A percentile compares a stretch with the other conserved stretches of the same genome.
Conservation (phyloP, 2,113 vertebrate genomes). For the Eidolon helvum region DNA sequence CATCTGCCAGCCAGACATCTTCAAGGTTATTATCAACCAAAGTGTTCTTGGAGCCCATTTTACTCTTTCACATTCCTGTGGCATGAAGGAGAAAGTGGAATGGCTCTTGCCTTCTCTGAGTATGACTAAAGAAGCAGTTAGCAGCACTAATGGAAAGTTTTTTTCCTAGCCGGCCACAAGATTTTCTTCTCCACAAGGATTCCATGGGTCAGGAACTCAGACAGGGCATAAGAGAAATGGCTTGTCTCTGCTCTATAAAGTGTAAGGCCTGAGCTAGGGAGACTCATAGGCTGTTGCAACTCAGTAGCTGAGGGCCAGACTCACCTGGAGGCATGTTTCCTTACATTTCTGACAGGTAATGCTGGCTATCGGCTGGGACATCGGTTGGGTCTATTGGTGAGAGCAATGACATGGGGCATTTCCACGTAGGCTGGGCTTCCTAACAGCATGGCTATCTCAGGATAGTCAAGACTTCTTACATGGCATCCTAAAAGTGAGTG, state of each 20-base stretch:
- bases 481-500: background rate
- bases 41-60: background rate
- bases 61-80: background rate
- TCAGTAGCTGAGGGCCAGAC: background rate
- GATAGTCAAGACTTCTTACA: background rate
- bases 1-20: background rate
- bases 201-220: background rate
- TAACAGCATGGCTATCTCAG: background rate
- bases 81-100: background rate
- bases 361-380: background rate
- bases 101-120: background rate
- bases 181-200: background rate
- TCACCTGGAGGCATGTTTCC: background rate
- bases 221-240: background rate
- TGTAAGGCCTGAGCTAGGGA: background rate
- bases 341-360: background rate
- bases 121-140: background rate
- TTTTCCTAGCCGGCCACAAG: background rate
- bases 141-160: background rate
- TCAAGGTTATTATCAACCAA: background rate
- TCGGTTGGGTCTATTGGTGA: background rate
- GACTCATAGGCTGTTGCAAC: background rate
- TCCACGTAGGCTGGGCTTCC: background rate
- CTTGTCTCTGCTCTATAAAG: background rate
- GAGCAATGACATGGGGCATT: background rate